These are phyloP conservation scores for Neodon shergylaensis DNA, from an alignment of 2,113 vertebrate genomes.

Conservation along the genomic window DNA sequence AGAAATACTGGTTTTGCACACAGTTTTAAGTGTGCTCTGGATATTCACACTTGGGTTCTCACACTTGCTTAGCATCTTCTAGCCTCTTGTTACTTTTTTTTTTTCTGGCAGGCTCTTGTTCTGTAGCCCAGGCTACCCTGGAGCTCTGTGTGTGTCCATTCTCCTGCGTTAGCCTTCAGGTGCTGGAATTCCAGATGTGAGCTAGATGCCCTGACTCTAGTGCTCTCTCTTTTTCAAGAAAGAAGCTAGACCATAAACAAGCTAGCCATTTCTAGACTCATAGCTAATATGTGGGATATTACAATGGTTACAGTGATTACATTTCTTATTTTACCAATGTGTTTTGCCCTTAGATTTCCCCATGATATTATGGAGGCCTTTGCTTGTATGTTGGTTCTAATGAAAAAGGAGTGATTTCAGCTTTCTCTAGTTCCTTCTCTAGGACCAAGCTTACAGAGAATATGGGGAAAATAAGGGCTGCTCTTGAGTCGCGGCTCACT, in stretches of 20 bases:
- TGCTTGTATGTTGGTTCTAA: not conserved
- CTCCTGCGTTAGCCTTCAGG: not conserved
- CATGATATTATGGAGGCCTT: not conserved
- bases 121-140: not conserved
- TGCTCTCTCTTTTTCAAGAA: not conserved
- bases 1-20: not conserved
- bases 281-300: not conserved
- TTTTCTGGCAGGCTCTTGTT: too few species aligned
- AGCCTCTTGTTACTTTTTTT: not conserved
- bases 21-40: not conserved
- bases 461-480: not conserved
- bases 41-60: not conserved
- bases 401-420: not conserved
- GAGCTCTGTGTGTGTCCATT: not conserved
- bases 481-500: not conserved
- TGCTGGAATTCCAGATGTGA: not conserved
- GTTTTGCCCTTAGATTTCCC: not conserved
- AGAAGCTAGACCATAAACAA: not conserved
- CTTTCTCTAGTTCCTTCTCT: not conserved
- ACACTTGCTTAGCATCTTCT: not conserved
- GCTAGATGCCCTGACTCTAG: not conserved
- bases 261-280: not conserved
- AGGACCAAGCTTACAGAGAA: not conserved
- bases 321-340: not conserved
- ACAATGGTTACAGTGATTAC: not conserved